phyloP scores from a whole-genome alignment of 2,113 vertebrate genomes.

The Oreocharis arfaki region DNA sequence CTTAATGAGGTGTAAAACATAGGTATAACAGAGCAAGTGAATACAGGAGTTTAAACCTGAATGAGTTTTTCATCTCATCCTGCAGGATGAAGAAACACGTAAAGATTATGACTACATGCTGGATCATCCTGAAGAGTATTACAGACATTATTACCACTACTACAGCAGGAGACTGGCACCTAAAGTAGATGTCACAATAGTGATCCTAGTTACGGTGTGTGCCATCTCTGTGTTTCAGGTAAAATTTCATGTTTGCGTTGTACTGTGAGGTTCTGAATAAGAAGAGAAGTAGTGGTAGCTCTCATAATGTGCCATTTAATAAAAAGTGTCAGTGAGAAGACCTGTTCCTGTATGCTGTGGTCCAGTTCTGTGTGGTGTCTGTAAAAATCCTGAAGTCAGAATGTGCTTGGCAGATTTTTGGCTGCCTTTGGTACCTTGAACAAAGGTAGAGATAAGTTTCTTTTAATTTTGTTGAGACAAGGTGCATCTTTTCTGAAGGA shows the following conservation, averaged over 20 bases:
- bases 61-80: not conserved
- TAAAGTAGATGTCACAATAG: constrained; percentile 89
- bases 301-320: accelerated
- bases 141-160: constrained; percentile 95
- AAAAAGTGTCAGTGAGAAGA: not conserved
- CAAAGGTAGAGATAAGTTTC: not conserved
- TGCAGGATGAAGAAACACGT: constrained; percentile 91
- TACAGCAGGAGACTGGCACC: constrained; percentile 88
- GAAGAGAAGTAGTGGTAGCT: not conserved
- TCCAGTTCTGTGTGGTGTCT: not conserved
- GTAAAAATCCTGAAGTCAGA: not conserved
- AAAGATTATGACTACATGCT: constrained; percentile 97
- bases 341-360: accelerated
- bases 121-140: constrained; percentile 95
- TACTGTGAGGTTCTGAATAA: not conserved
- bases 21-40: not conserved
- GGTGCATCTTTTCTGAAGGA: not conserved
- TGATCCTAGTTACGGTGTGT: constrained; percentile 89
- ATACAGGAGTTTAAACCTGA: not conserved
- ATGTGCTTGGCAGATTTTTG: not conserved
- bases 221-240: constrained; percentile 95
- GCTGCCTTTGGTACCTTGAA: not conserved
- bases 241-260: not conserved
- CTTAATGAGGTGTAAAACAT: not conserved
- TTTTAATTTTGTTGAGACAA: not conserved